Conservation (phyloP, 2,888 invertebrate genomes). For the Phasia obesa region DNA sequence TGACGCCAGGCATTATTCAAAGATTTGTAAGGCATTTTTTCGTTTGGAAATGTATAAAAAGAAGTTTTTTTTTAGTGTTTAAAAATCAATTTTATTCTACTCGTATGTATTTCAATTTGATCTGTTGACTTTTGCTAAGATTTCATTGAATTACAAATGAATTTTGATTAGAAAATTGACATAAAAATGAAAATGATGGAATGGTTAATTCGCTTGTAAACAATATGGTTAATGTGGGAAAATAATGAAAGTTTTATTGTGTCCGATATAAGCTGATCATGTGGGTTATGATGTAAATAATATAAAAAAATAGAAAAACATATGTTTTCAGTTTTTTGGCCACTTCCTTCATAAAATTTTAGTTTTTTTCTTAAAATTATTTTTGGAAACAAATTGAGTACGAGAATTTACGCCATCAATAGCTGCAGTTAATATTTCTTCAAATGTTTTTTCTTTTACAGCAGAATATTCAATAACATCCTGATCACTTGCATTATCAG, state of each 20-base stretch:
- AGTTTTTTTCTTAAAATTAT: too few species aligned
- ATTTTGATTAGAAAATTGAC: conserved; percentile 52
- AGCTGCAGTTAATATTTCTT: too few species aligned
- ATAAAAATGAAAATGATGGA: conserved; percentile 49
- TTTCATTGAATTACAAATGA: conserved; percentile 51
- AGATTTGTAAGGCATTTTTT: conserved; percentile 2
- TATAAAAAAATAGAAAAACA: too few species aligned
- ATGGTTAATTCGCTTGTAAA: not conserved
- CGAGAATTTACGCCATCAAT: too few species aligned
- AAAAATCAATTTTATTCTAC: conserved; percentile 45
- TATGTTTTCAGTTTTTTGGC: too few species aligned
- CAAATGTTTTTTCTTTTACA: too few species aligned
- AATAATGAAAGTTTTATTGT: not conserved
- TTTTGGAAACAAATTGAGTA: too few species aligned
- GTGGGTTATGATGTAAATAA: too few species aligned
- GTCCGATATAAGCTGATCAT: too few species aligned
- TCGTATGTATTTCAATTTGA: not conserved
- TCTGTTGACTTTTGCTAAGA: not conserved
- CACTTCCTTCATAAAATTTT: too few species aligned
- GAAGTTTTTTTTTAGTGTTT: not conserved
- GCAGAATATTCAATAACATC: too few species aligned
- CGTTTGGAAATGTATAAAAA: not conserved
- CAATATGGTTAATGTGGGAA: conserved; percentile 34
- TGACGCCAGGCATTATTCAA: conserved; percentile 13
- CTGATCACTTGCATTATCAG: too few species aligned